Evolutionary conservation across 30 jellyfish, hydroid and myxozoan genomes (phyloP), one percentile per base, ranked within the genome.

Genomic region (Catostylus mosaicus): DNA sequence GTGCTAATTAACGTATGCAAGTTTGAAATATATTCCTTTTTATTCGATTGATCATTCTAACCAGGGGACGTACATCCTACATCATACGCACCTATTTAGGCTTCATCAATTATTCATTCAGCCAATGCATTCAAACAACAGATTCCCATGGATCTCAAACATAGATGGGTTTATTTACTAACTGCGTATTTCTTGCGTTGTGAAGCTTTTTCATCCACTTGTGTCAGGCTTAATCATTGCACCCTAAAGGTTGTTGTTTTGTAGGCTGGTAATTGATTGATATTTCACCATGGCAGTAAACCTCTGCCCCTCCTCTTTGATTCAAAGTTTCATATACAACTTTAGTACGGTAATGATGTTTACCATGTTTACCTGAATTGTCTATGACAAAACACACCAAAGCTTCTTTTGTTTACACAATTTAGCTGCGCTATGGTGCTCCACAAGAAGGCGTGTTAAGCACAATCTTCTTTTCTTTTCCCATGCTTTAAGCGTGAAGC

Each of bases 261-360:
- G 85, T 33, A 59, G 73, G 85, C 74, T 59, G 73, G 85, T 33
- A 57, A n/a, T 47, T 35, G 30, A 48, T 50, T 18, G 26, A 57
- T 23, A 36, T 18, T 40, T 73, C 85, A 31, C 85, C 57, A 59
- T 40, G 59, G 85, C 71, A 31, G 85, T 26, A 52, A 73, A 33
- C 56, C 14, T 30, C 69, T 52, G 74, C 85, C 35, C 73, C 85
- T 50, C 85, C 85, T 38, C 35, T 57, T 52, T 31, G 33, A 22
- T 37, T 50, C n/a, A 73, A 30, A 30, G 19, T 30, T 52, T 11
- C 40, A 59, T 73, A 73, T 73, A 73, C 85, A 67, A 22, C 79
- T 8, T 27, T 36, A 22, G 79, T 33, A 6, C 16, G 32, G n/a
- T 32, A 33, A 37, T 67, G 43, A n/a, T 67, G 71, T 59, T 59